Conservation (phyloP, 2,113 vertebrate genomes). For the Aramus guarauna region DNA sequence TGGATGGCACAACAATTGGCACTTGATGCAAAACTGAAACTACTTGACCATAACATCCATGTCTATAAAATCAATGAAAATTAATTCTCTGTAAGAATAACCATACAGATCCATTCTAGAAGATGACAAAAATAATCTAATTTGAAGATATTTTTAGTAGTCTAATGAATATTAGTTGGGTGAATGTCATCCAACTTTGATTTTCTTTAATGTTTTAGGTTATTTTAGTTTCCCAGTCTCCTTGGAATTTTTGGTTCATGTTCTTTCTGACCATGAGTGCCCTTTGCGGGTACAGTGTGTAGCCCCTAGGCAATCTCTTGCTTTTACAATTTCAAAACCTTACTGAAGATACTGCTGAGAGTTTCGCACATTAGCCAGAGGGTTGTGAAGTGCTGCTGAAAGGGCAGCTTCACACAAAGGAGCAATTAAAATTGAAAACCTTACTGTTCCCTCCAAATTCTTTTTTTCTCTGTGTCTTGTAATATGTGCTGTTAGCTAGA, state of each 20-base stretch:
- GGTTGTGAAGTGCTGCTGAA: slow-evolving; percentile 8
- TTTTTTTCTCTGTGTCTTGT: background rate
- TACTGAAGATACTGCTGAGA: background rate
- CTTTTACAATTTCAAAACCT: background rate
- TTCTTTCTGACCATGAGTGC: background rate
- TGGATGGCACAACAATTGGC: background rate
- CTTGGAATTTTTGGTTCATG: background rate
- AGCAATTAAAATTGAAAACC: background rate
- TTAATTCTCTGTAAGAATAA: background rate
- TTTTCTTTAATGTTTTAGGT: background rate
- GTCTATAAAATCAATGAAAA: background rate
- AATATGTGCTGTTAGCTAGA: background rate
- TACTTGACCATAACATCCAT: background rate
- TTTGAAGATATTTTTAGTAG: background rate
- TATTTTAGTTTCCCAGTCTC: background rate
- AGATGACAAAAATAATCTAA: background rate
- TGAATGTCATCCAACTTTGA: background rate
- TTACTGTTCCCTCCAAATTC: background rate
- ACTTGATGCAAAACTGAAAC: background rate
- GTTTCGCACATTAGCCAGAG: slow-evolving; percentile 26
- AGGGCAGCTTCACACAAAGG: background rate
- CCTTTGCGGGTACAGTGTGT: slow-evolving; percentile 29
- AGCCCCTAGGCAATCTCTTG: background rate
- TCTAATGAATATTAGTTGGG: background rate
- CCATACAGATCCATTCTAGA: background rate